Evolutionary conservation across 2,888 invertebrate genomes (phyloP).

Genomic region (Andrena fulva): DNA sequence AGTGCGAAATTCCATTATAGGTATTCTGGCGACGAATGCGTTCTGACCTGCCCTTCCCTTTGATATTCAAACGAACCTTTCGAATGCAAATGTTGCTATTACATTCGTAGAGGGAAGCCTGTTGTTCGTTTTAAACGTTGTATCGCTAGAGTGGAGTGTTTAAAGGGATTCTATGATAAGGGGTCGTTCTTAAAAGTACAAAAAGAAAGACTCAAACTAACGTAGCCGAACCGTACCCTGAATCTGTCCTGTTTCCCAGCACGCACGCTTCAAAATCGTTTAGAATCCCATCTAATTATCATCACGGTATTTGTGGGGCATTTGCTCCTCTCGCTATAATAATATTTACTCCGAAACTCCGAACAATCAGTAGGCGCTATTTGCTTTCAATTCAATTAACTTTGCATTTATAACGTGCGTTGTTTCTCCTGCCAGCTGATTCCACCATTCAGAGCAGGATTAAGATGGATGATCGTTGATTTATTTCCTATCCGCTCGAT

Average conservation of each 20-base stretch:
- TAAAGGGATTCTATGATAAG: no score
- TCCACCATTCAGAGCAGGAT: not conserved
- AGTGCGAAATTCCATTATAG: constrained; percentile 81
- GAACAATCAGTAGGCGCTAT: not conserved
- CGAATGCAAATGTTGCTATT: not conserved
- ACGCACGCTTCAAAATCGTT: not conserved
- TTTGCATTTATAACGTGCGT: not conserved
- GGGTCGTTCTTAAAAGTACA: no score
- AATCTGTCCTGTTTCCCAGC: no score
- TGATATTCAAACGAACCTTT: constrained; percentile 15
- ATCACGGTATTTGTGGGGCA: not conserved
- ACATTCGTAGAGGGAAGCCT: not conserved
- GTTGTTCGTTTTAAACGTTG: constrained; percentile 14
- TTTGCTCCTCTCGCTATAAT: not conserved
- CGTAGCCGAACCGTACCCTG: no score
- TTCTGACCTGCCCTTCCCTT: not conserved
- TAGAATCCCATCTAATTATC: not conserved
- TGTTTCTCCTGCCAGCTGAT: not conserved
- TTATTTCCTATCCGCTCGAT: not conserved
- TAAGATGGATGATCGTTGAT: not conserved
- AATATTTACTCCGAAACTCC: not conserved
- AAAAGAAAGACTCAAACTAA: no score
- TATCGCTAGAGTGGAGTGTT: constrained; percentile 16
- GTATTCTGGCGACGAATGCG: not conserved
- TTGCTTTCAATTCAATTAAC: constrained; percentile 6